Evolutionary conservation across 1,140 invertebrate species (phyloP), one percentile per base, ranked within the genome.

Genomic region (Mamestra configurata): DNA sequence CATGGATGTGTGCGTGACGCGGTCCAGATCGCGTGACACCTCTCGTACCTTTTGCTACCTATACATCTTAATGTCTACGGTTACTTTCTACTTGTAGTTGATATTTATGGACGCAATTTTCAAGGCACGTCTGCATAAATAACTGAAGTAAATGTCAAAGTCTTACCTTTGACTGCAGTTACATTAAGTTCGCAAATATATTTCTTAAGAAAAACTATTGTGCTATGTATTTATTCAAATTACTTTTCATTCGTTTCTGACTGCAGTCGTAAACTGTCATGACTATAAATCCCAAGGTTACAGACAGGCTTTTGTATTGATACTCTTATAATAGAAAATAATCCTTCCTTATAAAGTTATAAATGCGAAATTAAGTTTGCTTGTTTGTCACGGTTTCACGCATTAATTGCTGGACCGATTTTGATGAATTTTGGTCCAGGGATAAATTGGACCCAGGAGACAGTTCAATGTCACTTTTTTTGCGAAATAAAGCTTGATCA

Each of bases 21-120:
- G 18, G 15, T 13, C 66, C n/a, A 37, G 37, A 31, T 77, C 73
- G 55, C 61, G 66, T 70, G 79, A 46, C 70, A 37, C 51, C 68
- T 55, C 20, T 64, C 40, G 13, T 70, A 70, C 27, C 31, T 59
- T 11, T 22, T 15, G 20, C 22, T 66, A 49, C 59, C 37, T 68
- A 77, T 77, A 77, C 75, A 66, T 77, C 75, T 77, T 77, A 68
- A 77, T 68, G 66, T 27, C 43, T 61, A 10, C 55, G 55, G 55
- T 61, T 57, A 64, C 57, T 76, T 61, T 76, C 40, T 76, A 27
- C 40, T 40, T n/a, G 20, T 46, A 66, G 43, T 68, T 77, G 27
- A 77, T 55, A 66, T 68, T 77, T 77, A 66, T 66, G 61, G 20
- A 66, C 37, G 40, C 75, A 18, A 15, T 68, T 51, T 66, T 51